These are phyloP conservation scores for Drosophila cardini DNA, from an alignment of 1,140 invertebrate species.

Conservation along the genomic window DNA sequence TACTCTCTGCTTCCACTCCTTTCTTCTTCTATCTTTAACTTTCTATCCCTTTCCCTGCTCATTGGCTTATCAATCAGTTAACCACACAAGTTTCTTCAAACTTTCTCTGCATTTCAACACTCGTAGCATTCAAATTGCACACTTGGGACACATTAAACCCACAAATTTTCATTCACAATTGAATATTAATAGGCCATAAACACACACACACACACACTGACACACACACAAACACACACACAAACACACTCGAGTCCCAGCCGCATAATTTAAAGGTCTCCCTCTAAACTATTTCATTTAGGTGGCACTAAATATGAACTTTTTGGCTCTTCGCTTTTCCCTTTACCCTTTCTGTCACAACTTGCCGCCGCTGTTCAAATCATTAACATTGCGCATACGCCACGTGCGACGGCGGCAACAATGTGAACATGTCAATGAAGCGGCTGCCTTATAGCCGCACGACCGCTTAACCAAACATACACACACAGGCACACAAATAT, in stretches of 20 bases:
- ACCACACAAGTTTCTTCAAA: conserved; percentile 24
- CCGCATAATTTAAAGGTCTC: conserved; percentile 40
- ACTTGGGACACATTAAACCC: conserved; percentile 29
- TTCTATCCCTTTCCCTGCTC: background rate
- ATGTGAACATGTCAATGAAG: conserved; percentile 38
- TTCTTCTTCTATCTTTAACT: background rate
- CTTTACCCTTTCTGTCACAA: too few species aligned
- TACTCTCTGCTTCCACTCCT: background rate
- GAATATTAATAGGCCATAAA: conserved; percentile 65
- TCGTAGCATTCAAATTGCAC: conserved; percentile 22
- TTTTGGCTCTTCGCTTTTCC: background rate
- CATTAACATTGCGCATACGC: conserved; percentile 61
- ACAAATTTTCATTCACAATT: conserved; percentile 50
- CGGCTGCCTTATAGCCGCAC: conserved; percentile 41
- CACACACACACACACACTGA: conserved; percentile 17
- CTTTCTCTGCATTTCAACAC: conserved; percentile 30
- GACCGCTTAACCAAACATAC: conserved; percentile 45
- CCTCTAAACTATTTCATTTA: conserved; percentile 54
- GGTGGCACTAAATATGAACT: conserved; percentile 41
- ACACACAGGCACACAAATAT: conserved; percentile 15
- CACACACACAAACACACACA: background rate
- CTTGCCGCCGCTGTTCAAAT: conserved; percentile 35
- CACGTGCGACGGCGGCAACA: conserved; percentile 49
- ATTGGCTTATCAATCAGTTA: background rate
- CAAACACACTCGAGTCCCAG: background rate